Conservation (phyloP, 2,113 vertebrate species). For the Pao palembangensis region DNA sequence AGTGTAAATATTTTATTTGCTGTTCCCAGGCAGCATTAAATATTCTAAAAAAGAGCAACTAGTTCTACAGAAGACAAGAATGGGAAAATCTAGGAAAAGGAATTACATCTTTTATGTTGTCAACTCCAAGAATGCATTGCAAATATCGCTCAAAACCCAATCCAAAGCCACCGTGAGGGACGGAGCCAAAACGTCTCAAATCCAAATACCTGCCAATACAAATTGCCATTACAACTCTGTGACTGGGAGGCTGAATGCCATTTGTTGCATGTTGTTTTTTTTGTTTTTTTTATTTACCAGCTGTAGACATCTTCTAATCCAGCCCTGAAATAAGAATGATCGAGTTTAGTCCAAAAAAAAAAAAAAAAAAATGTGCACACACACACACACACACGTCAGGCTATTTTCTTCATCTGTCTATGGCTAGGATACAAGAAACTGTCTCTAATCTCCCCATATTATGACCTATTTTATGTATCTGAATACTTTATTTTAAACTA, state of each 20-base stretch:
- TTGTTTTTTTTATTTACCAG: slow-evolving; percentile 80
- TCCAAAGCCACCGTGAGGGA: slow-evolving; percentile 94
- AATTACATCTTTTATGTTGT: slow-evolving; percentile 97
- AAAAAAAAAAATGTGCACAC: no score
- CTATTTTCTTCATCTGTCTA: no score
- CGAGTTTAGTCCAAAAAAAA: slow-evolving; percentile 3
- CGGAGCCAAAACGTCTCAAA: slow-evolving; percentile 88
- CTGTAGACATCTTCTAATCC: slow-evolving; percentile 82
- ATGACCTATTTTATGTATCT: no score
- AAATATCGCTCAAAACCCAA: slow-evolving; percentile 97
- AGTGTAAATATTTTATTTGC: slow-evolving; percentile 9
- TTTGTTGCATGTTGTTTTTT: slow-evolving; percentile 1
- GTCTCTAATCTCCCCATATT: no score
- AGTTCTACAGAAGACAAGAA: slow-evolving; percentile 83
- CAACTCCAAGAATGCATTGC: slow-evolving; percentile 88
- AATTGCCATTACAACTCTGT: background rate
- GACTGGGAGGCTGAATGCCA: background rate
- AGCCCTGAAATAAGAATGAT: slow-evolving; percentile 69
- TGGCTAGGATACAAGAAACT: no score
- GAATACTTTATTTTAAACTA: background rate
- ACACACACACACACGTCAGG: no score
- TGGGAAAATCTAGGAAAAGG: slow-evolving; percentile 91
- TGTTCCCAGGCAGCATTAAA: background rate
- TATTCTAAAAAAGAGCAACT: background rate
- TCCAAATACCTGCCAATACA: slow-evolving; percentile 87